Evolutionary conservation across 2,888 invertebrate genomes (phyloP).

Genomic region (Ctenicera cuprea): DNA sequence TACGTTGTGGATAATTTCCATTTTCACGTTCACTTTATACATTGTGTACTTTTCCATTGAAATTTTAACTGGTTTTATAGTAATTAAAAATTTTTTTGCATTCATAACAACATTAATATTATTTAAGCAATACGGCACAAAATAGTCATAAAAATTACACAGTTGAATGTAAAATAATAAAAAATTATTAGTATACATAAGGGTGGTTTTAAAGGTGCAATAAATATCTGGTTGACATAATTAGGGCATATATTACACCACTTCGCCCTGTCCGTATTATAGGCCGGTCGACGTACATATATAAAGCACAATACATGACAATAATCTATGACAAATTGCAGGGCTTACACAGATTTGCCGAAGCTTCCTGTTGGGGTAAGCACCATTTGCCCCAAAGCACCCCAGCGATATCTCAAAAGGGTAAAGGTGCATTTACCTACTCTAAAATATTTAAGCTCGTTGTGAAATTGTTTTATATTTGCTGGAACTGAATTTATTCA

Average conservation of each 20-base stretch:
- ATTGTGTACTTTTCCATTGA: neutral
- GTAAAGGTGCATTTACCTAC: slow-evolving; percentile 7
- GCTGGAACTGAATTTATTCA: no score
- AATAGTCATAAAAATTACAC: no score
- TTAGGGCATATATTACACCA: slow-evolving; percentile 56
- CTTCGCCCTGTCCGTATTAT: slow-evolving; percentile 49
- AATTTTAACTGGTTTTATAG: neutral
- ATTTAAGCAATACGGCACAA: neutral
- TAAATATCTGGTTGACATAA: slow-evolving; percentile 54
- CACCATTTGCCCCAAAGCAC: slow-evolving; percentile 27
- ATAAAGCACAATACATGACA: slow-evolving; percentile 66
- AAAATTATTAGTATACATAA: neutral
- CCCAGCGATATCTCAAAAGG: slow-evolving; percentile 8
- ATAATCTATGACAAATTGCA: slow-evolving; percentile 68
- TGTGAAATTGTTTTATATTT: no score
- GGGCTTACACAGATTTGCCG: slow-evolving; percentile 56
- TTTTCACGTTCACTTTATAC: neutral
- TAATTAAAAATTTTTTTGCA: no score
- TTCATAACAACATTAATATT: no score
- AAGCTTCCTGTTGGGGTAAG: slow-evolving; percentile 49
- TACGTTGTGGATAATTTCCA: slow-evolving; percentile 12
- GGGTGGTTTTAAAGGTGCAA: slow-evolving; percentile 31
- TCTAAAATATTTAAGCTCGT: neutral
- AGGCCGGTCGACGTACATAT: slow-evolving; percentile 50
- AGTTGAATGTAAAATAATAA: neutral